phyloP scores from a whole-genome alignment of 2,797 vertebrate genomes.

The Notamacropus eugenii region DNA sequence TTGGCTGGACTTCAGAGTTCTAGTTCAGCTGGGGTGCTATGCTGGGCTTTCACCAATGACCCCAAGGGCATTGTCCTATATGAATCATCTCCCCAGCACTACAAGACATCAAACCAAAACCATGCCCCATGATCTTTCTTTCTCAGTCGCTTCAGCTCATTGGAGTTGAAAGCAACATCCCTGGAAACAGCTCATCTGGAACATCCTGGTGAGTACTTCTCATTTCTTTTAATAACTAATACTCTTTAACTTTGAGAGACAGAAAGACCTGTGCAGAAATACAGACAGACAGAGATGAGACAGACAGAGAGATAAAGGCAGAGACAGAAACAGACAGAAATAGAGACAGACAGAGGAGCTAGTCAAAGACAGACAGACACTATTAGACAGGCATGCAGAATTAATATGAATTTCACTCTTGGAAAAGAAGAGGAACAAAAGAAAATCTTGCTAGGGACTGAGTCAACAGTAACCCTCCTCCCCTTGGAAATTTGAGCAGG shows the following conservation, averaged over 20 bases:
- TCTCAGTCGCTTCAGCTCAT: constrained; percentile 27
- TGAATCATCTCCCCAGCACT: constrained; percentile 33
- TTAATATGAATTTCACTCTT: constrained; percentile 50
- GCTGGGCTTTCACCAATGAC: constrained; percentile 48
- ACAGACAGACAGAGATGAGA: background rate
- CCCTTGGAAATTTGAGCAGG: constrained; percentile 49
- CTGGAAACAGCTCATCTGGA: constrained; percentile 61
- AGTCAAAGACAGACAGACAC: constrained; percentile 1
- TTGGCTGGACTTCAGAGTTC: constrained; percentile 57
- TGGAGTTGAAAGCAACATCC: constrained; percentile 63
- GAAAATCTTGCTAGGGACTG: constrained; percentile 19
- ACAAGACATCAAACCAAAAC: constrained; percentile 46
- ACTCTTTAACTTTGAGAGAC: constrained; percentile 1
- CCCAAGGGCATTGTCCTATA: background rate
- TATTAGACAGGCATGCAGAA: background rate
- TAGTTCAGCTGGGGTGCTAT: constrained; percentile 14
- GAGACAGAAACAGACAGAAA: background rate
- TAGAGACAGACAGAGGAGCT: background rate
- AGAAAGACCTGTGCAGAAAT: background rate
- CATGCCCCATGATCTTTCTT: constrained; percentile 39
- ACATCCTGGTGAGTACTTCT: background rate
- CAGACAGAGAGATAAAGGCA: background rate
- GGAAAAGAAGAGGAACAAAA: background rate
- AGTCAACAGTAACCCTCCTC: constrained; percentile 48
- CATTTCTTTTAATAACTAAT: constrained; percentile 26